Evolutionary conservation across 2,113 vertebrate genomes (phyloP).

Genomic region (Menidia beryllina): DNA sequence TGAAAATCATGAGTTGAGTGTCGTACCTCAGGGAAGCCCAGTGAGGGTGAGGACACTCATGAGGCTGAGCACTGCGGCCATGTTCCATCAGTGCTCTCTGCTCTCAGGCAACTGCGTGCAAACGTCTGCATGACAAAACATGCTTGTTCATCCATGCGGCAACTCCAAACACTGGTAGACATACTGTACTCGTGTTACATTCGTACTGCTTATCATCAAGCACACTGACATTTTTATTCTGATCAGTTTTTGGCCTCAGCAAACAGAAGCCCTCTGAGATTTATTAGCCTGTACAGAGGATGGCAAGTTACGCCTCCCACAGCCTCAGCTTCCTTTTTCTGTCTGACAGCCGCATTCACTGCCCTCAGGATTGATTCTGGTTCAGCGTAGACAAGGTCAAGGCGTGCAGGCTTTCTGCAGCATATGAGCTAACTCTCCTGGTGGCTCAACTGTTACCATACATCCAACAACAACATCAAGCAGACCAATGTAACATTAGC

Average conservation of each 20-base stretch:
- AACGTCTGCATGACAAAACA: conserved; percentile 57
- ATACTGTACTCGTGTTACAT: conserved; percentile 43
- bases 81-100: conserved; percentile 34
- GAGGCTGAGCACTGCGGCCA: conserved; percentile 33
- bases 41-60: conserved; percentile 44
- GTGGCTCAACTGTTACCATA: conserved; percentile 30
- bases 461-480: conserved; percentile 50
- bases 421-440: conserved; percentile 51
- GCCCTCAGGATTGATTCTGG: conserved; percentile 43
- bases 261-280: conserved; percentile 50
- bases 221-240: conserved; percentile 52
- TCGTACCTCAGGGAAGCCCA: conserved; percentile 59
- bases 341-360: conserved; percentile 38
- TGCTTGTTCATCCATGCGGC: conserved; percentile 40
- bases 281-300: conserved; percentile 51
- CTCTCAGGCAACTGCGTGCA: conserved; percentile 48
- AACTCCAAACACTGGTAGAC: conserved; percentile 21
- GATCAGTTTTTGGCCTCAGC: conserved; percentile 39
- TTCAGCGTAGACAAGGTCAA: conserved; percentile 70
- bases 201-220: conserved; percentile 42
- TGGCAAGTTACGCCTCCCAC: conserved; percentile 32
- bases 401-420: conserved; percentile 40
- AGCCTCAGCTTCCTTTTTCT: conserved; percentile 10
- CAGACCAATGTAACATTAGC: conserved; percentile 42
- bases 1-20: conserved; percentile 59